Percentiles rank a stretch among this genome's conserved stretches.
Evolutionary conservation across 1,140 invertebrate species (phyloP).

Genomic region (Aradophagus sp.): DNA sequence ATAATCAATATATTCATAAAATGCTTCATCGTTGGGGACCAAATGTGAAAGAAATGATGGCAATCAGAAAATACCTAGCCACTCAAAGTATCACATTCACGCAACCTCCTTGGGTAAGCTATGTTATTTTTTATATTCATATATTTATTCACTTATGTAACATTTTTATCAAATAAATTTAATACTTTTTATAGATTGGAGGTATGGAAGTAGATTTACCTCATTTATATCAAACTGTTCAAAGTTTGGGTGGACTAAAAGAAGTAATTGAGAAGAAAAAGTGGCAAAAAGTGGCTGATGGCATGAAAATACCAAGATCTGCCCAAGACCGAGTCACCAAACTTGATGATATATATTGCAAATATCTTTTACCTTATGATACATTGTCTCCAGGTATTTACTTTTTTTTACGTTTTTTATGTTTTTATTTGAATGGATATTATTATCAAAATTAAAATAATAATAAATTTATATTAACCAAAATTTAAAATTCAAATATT

Average conservation of each 20-base stretch:
- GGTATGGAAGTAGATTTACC: constrained; percentile 93
- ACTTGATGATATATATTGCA: constrained; percentile 94
- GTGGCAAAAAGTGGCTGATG: constrained; percentile 92
- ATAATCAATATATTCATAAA: constrained; percentile 94
- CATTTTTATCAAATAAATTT: too few species aligned
- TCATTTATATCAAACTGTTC: constrained; percentile 88
- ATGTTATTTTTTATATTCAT: constrained; percentile 1
- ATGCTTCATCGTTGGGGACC: constrained; percentile 93
- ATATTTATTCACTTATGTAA: too few species aligned
- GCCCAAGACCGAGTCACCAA: constrained; percentile 89
- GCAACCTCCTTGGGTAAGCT: constrained; percentile 83
- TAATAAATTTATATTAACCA: not conserved
- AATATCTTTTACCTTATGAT: constrained; percentile 94
- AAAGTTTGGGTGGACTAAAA: constrained; percentile 89
- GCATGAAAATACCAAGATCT: constrained; percentile 88
- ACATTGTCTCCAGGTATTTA: constrained; percentile 83
- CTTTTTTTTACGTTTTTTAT: too few species aligned
- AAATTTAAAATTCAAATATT: not conserved
- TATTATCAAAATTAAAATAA: constrained; percentile 7
- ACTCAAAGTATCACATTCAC: constrained; percentile 85
- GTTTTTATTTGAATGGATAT: too few species aligned
- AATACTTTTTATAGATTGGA: constrained; percentile 80
- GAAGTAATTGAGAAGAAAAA: constrained; percentile 93
- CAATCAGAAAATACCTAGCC: constrained; percentile 88
- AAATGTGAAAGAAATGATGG: constrained; percentile 88